phyloP scores from a whole-genome alignment of 2,113 vertebrate genomes.

The Chroicocephalus ridibundus region DNA sequence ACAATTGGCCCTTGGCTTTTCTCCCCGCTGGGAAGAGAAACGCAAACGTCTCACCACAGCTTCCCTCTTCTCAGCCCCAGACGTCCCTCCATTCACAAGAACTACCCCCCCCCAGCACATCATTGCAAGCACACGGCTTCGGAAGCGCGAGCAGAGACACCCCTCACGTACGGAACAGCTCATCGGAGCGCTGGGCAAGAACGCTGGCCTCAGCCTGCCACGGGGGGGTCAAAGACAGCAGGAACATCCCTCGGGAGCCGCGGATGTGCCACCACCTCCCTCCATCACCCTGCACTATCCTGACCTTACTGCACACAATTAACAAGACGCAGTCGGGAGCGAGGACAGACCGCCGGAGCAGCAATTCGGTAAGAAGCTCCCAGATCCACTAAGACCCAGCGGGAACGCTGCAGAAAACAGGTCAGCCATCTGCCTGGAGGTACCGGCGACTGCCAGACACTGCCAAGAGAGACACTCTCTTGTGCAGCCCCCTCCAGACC shows the following conservation, averaged over 20 bases:
- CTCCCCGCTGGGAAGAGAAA: neutral
- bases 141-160: neutral
- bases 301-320: accelerated
- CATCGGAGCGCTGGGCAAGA: neutral
- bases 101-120: neutral
- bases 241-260: neutral
- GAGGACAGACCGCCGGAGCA: neutral
- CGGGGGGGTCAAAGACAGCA: neutral
- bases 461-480: neutral
- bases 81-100: neutral
- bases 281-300: neutral
- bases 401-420: neutral
- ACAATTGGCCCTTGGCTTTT: neutral
- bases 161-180: accelerated
- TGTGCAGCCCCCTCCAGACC: neutral
- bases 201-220: neutral
- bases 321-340: accelerated
- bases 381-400: neutral
- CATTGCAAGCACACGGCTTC: neutral
- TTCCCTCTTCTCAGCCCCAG: neutral
- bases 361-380: neutral
- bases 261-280: neutral
- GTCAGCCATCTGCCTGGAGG: neutral
- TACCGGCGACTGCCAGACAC: neutral
- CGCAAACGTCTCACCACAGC: neutral